phyloP scores from a whole-genome alignment of 92 coral and sea anemone species.

The Parazoanthus swiftii region DNA sequence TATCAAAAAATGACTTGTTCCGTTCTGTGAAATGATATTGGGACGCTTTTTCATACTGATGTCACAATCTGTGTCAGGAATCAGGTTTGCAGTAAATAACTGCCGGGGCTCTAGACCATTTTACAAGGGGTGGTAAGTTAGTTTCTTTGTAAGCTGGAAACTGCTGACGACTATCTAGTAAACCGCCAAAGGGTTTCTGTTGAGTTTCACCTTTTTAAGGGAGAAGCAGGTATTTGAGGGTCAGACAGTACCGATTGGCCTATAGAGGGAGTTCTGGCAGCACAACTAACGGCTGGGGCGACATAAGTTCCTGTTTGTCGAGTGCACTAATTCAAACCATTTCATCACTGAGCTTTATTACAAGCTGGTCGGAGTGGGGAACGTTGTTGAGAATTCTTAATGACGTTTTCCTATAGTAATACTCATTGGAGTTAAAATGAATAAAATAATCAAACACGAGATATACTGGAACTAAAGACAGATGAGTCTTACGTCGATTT shows the following conservation, averaged over 20 bases:
- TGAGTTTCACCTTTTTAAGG: not conserved
- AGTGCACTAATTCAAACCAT: not conserved
- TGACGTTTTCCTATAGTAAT: not conserved
- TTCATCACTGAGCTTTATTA: too few relatives aligned
- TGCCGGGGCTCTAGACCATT: too few relatives aligned
- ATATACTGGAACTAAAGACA: too few relatives aligned
- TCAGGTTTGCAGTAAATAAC: too few relatives aligned
- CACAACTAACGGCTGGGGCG: not conserved
- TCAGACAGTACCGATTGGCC: not conserved
- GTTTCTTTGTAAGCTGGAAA: not conserved
- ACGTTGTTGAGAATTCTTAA: too few relatives aligned
- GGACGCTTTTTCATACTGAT: too few relatives aligned
- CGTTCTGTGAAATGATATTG: too few relatives aligned
- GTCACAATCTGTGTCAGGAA: too few relatives aligned
- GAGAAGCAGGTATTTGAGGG: not conserved
- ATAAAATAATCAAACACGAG: not conserved
- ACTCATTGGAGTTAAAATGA: not conserved
- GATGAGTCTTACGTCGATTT: slow-evolving; percentile 62
- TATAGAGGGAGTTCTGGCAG: not conserved
- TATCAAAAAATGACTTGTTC: too few relatives aligned
- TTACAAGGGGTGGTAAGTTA: not conserved
- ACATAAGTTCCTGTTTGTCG: not conserved
- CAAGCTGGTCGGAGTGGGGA: too few relatives aligned
- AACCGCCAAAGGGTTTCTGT: not conserved
- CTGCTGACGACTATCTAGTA: not conserved